Base-by-base conservation (phyloP, 2,888 invertebrate species). In the Petrolisthes cinctipes region DNA sequence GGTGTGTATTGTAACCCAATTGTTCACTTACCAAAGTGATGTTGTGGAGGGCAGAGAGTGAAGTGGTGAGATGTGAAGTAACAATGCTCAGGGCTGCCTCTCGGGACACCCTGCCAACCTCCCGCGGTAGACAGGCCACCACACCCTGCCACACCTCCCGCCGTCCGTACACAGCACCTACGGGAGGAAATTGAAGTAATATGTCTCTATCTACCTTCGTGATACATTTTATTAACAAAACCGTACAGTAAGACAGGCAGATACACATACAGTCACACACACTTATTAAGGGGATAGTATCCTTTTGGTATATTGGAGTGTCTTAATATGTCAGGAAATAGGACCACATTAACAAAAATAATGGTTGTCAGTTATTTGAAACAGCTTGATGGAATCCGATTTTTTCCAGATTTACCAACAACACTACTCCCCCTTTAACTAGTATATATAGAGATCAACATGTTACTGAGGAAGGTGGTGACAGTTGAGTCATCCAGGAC, bases 1-100 rank as follows among this genome's bases (percentile, higher is more conserved):
- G 4, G 73, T 4, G 23, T 73, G 73, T 9, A n/a, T 0, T 73
- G 20, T 1, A 37, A 37, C 20, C 9, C 51, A n/a, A 7, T 11
- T 37, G 20, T n/a, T 9, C 54, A 14, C 82, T 76, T 5, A 88
- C 88, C 82, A 84, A 71, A 9, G 82, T 84, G 17, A 85, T 61
- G 61, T 84, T 82, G 53, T 88, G 84, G 23, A 88, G 76, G 14
- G 37, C 73, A 5, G 73, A 76, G n/a, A 88, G 88, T n/a, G 73
- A 85, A 7, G 81, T 11, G 17, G 84, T 84, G 81, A 88, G 80
- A 56, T 85, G 85, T 3, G 84, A 80, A 9, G 82, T 17, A 23
- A 88, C 88, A 37, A 88, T 84, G 56, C 76, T 85, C 11, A 84
- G 84, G 20, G 88, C 88, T 4, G 84, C 88, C 53, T 85, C 85